Conservation (phyloP, 92 coral and sea anemone genomes). For the Nematostella vectensis region DNA sequence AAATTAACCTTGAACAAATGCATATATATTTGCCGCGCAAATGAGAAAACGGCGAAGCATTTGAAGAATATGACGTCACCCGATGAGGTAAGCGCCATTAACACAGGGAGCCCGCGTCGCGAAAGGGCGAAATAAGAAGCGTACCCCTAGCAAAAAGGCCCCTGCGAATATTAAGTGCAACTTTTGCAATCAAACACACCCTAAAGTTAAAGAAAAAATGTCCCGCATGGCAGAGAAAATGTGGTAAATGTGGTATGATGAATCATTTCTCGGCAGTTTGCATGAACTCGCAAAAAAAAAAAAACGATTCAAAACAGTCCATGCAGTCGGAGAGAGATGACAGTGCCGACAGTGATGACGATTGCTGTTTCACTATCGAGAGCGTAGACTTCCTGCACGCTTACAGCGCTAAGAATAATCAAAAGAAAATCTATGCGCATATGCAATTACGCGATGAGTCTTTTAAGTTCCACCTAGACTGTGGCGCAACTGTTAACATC, state of each 20-base stretch:
- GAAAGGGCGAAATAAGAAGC: not conserved
- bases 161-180: constrained; percentile 1
- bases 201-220: not conserved
- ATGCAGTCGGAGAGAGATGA: no score
- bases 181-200: not conserved
- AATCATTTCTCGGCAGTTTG: constrained; percentile 3
- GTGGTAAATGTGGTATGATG: constrained; percentile 1
- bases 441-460: constrained; percentile 10
- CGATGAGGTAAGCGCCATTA: constrained; percentile 2
- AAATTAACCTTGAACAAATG: not conserved
- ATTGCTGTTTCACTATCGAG: not conserved
- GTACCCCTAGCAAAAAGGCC: not conserved
- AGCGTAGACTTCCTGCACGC: not conserved
- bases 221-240: constrained; percentile 2
- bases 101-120: not conserved
- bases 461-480: constrained; percentile 9
- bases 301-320: no score
- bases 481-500: constrained; percentile 17
- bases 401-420: not conserved
- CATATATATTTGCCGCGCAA: not conserved
- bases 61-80: constrained; percentile 4
- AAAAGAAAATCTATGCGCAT: constrained; percentile 4
- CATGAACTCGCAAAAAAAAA: not conserved
- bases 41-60: constrained; percentile 1
- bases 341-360: not conserved